phyloP scores from a whole-genome alignment of 30 jellyfish, hydroid and myxozoan species.

The Aurelia aurita complex sp. Pacific region DNA sequence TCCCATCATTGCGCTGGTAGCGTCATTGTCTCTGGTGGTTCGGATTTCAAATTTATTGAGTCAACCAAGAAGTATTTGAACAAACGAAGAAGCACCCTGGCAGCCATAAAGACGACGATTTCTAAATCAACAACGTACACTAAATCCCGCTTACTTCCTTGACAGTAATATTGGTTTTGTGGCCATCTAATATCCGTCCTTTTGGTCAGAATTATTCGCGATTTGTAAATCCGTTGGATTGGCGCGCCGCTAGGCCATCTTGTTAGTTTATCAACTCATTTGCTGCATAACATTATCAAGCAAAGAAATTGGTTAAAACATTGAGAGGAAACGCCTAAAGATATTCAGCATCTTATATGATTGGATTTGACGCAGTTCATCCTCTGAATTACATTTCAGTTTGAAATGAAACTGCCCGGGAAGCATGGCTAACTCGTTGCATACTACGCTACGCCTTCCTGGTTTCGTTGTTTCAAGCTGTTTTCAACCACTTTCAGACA shows the following conservation, averaged over 20 bases:
- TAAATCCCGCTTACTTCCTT: background rate
- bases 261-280: background rate
- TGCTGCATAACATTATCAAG: background rate
- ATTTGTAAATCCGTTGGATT: background rate
- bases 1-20: slow-evolving; percentile 14
- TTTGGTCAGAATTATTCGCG: background rate
- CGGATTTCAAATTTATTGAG: too few relatives aligned
- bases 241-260: slow-evolving; percentile 1
- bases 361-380: too few relatives aligned
- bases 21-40: too few relatives aligned
- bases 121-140: background rate
- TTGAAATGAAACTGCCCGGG: too few relatives aligned
- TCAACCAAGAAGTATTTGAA: too few relatives aligned
- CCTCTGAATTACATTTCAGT: too few relatives aligned
- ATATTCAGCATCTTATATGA: too few relatives aligned
- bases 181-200: background rate
- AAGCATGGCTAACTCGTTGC: too few relatives aligned
- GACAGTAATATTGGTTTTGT: slow-evolving; percentile 1
- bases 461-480: slow-evolving; percentile 5
- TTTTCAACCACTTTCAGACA: slow-evolving; percentile 9
- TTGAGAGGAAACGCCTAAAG: too few relatives aligned
- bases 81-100: too few relatives aligned
- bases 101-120: background rate
- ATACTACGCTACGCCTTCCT: slow-evolving; percentile 8
- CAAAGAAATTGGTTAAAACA: too few relatives aligned